A percentile compares a stretch with the other conserved stretches of the same genome.
These are phyloP conservation scores for Rhea americana DNA, from an alignment of 2,113 vertebrate species.

Conservation along the genomic window DNA sequence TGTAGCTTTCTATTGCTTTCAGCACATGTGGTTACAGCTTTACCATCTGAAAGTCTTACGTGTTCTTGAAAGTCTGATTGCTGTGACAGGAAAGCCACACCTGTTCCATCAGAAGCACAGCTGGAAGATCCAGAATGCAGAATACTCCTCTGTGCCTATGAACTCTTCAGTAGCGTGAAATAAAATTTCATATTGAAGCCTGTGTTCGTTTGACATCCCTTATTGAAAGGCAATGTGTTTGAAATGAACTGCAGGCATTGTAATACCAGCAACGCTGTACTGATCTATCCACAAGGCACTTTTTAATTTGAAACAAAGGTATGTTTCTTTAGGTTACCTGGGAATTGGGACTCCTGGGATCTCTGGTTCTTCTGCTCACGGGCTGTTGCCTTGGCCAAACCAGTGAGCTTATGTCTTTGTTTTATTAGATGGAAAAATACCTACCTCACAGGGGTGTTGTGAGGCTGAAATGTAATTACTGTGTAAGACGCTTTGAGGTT, in stretches of 20 bases:
- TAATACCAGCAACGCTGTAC: not conserved
- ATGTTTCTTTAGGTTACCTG: not conserved
- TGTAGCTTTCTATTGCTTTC: not conserved
- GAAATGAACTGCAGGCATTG: not conserved
- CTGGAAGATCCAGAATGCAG: not conserved
- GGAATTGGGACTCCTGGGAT: not conserved
- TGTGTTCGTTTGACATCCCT: not conserved
- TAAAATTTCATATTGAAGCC: not conserved
- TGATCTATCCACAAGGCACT: not conserved
- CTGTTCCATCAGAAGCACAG: not conserved
- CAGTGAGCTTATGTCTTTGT: not conserved
- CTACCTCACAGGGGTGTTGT: constrained; percentile 24
- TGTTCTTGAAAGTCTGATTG: accelerated
- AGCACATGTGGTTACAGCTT: not conserved
- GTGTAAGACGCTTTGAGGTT: not conserved
- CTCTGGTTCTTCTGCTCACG: not conserved
- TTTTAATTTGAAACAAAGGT: not conserved
- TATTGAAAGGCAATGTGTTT: accelerated
- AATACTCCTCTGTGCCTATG: not conserved
- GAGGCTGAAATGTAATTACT: not conserved
- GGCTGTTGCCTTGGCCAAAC: not conserved
- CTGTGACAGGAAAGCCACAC: not conserved
- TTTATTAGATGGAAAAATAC: not conserved
- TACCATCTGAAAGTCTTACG: not conserved
- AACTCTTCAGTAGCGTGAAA: not conserved